Conservation (phyloP, 2,113 vertebrate genomes). For the Charadrius vociferus region DNA sequence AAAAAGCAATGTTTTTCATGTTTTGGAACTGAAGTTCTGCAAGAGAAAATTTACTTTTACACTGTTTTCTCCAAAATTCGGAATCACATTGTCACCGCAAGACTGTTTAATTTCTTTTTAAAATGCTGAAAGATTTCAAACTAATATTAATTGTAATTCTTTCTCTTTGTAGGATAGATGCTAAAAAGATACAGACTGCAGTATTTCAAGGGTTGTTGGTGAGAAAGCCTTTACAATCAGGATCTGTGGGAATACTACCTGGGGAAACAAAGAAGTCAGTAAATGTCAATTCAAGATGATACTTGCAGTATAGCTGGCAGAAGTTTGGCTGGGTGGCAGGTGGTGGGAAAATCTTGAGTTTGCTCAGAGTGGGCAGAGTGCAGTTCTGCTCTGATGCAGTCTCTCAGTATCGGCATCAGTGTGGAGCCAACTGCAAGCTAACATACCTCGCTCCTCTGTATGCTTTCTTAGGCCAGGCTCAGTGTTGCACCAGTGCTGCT, state of each 20-base stretch:
- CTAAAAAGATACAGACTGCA: neutral
- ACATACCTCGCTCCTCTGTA: neutral
- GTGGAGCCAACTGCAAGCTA: neutral
- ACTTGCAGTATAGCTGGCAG: neutral
- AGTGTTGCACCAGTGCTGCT: neutral
- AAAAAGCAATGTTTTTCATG: neutral
- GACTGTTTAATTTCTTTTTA: neutral
- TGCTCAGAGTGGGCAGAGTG: neutral
- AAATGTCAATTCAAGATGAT: neutral
- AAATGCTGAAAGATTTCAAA: neutral
- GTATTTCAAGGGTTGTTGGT: neutral
- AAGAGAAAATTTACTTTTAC: neutral
- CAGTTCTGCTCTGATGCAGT: rapidly evolving
- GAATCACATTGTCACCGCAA: neutral
- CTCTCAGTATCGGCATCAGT: no score
- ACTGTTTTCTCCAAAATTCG: neutral
- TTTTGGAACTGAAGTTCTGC: neutral
- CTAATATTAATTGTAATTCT: neutral
- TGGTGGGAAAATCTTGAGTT: rapidly evolving
- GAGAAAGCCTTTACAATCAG: neutral
- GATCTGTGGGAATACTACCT: neutral
- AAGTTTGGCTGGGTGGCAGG: neutral
- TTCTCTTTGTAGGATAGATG: neutral
- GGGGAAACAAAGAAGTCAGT: neutral
- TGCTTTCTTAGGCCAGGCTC: neutral